These are phyloP conservation scores for Drosophila kanekoi DNA, from an alignment of 2,888 invertebrate genomes.

Conservation along the genomic window DNA sequence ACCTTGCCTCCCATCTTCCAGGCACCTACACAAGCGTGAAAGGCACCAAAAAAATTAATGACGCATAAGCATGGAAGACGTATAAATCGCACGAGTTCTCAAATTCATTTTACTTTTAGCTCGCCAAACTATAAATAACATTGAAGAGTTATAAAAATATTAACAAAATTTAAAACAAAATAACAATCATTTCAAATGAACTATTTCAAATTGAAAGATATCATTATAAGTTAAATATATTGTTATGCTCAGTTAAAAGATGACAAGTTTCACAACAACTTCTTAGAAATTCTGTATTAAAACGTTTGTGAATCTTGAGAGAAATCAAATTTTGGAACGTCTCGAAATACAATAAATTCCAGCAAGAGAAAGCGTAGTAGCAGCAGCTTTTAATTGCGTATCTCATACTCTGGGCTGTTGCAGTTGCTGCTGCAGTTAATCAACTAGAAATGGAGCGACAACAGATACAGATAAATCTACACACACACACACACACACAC, in stretches of 20 bases:
- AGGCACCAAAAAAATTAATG: constrained; percentile 69
- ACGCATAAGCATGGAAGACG: constrained; percentile 60
- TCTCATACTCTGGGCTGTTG: constrained; percentile 22
- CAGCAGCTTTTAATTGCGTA: constrained; percentile 35
- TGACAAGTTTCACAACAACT: too few species aligned
- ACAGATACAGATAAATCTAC: constrained; percentile 41
- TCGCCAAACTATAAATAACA: neutral
- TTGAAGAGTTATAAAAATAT: neutral
- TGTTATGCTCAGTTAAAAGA: too few species aligned
- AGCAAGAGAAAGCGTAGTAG: neutral
- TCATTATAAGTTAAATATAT: too few species aligned
- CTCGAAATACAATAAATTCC: constrained; percentile 5
- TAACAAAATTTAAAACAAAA: neutral
- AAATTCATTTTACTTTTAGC: neutral
- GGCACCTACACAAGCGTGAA: constrained; percentile 70
- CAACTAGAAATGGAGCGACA: constrained; percentile 68
- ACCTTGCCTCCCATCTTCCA: constrained; percentile 30
- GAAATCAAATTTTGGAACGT: neutral
- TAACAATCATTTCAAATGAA: too few species aligned
- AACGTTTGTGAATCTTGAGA: neutral
- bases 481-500: constrained; percentile 1
- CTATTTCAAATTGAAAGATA: neutral
- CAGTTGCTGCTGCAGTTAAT: constrained; percentile 63
- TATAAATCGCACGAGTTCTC: constrained; percentile 38
- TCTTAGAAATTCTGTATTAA: neutral